Conservation (phyloP, 2,888 invertebrate species). For the Leucophora obtusa region DNA sequence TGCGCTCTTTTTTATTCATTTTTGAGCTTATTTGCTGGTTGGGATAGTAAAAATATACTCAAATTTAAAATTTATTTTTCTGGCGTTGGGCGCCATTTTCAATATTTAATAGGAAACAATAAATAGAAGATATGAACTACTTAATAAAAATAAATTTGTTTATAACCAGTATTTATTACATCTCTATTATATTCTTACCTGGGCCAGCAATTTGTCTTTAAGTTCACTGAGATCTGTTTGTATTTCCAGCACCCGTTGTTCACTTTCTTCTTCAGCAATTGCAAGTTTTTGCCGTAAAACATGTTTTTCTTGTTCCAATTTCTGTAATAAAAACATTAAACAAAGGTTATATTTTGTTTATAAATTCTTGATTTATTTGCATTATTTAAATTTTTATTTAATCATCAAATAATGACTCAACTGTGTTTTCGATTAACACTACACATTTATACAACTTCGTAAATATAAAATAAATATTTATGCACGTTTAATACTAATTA, state of each 20-base stretch:
- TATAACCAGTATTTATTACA: no score
- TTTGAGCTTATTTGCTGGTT: no score
- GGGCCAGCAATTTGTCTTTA: constrained; percentile 86
- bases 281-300: constrained; percentile 90
- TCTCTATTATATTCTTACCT: constrained; percentile 74
- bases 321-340: constrained; percentile 81
- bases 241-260: constrained; percentile 90
- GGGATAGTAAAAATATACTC: no score
- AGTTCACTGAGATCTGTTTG: constrained; percentile 92
- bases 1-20: no score
- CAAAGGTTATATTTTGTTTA: background rate
- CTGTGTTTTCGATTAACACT: constrained; percentile 4
- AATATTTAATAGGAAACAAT: no score
- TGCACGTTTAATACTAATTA: constrained; percentile 11
- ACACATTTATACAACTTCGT: constrained; percentile 11
- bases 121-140: no score
- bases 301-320: constrained; percentile 95
- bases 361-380: constrained; percentile 8
- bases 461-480: constrained; percentile 12
- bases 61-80: no score
- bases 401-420: constrained; percentile 26
- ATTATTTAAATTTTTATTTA: constrained; percentile 8
- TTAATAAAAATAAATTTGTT: no score
- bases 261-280: constrained; percentile 92
- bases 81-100: no score